Conservation (phyloP, 2,797 vertebrate species). For the Geotrypetes seraphini region DNA sequence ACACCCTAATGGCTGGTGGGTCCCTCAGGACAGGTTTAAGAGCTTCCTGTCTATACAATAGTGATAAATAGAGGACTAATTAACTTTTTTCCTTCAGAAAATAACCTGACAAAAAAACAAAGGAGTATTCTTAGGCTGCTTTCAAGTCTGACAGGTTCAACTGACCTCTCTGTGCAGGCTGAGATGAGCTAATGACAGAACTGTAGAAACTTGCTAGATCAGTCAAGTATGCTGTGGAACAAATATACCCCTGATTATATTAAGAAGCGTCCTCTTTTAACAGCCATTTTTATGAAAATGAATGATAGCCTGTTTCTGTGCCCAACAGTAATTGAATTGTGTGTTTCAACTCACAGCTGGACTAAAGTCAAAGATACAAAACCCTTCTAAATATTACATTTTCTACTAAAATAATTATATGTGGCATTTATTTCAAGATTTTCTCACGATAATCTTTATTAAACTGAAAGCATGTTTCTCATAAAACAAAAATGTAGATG, state of each 20-base stretch:
- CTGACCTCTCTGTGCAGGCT: too few relatives aligned
- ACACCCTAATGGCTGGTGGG: too few relatives aligned
- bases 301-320: constrained; percentile 64
- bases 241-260: constrained; percentile 52
- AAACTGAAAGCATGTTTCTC: too few relatives aligned
- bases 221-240: constrained; percentile 51
- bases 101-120: too few relatives aligned
- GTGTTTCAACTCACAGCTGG: constrained; percentile 65
- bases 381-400: constrained; percentile 68
- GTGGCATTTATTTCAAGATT: constrained; percentile 60
- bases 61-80: too few relatives aligned
- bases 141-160: constrained; percentile 38
- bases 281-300: constrained; percentile 64
- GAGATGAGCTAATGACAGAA: too few relatives aligned
- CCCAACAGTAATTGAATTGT: constrained; percentile 64
- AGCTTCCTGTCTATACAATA: too few relatives aligned
- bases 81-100: too few relatives aligned
- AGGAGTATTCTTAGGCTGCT: constrained; percentile 44
- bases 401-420: constrained; percentile 64
- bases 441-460: constrained; percentile 65
- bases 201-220: constrained; percentile 47
- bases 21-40: too few relatives aligned
- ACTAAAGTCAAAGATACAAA: constrained; percentile 65
- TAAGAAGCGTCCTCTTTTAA: constrained; percentile 61
- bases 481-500: too few relatives aligned